Conservation (phyloP, 2,888 invertebrate species). For the Harpagoxenus sublaevis region DNA sequence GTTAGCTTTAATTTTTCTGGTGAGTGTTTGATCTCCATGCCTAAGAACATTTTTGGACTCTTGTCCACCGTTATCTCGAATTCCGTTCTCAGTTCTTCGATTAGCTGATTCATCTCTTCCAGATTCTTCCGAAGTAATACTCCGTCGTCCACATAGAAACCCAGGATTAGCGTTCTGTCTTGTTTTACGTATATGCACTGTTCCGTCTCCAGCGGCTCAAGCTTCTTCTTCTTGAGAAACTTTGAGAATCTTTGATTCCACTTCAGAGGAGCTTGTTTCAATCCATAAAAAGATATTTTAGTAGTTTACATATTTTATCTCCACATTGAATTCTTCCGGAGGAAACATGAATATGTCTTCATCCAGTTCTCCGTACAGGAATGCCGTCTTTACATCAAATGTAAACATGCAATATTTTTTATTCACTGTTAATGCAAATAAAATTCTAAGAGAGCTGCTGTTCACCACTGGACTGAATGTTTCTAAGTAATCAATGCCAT, state of each 20-base stretch:
- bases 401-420: background rate
- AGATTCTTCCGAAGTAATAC: no score
- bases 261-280: slow-evolving; percentile 33
- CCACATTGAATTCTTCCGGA: slow-evolving; percentile 12
- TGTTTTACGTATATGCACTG: no score
- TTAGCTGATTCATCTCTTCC: no score
- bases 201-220: no score
- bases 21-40: no score
- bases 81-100: no score
- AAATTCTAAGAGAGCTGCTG: background rate
- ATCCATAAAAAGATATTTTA: slow-evolving; percentile 17
- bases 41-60: no score
- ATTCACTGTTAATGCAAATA: background rate
- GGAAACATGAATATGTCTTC: background rate
- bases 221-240: no score
- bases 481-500: background rate
- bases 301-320: slow-evolving; percentile 19
- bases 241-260: slow-evolving; percentile 34
- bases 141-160: no score
- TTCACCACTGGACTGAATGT: background rate
- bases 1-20: no score
- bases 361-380: background rate
- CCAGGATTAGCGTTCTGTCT: no score
- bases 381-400: background rate
- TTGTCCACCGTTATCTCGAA: no score